A percentile compares a stretch with the other conserved stretches of the same genome.
phyloP scores from a whole-genome alignment of 2,797 vertebrate genomes.

The Premnoplex brunnescens region DNA sequence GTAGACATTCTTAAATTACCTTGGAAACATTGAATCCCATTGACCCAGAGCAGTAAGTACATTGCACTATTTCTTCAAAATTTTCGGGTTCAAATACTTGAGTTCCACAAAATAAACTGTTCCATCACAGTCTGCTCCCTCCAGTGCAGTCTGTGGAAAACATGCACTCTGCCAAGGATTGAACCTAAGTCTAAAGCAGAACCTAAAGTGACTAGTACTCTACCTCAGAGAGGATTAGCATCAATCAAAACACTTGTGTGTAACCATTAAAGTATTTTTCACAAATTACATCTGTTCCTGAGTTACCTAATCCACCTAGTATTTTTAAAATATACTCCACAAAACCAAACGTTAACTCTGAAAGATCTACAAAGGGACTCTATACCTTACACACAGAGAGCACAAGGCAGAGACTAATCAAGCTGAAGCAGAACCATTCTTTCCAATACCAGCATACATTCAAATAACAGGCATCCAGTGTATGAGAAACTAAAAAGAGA shows the following conservation, averaged over 20 bases:
- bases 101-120: neutral
- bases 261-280: neutral
- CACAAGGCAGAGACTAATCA: neutral
- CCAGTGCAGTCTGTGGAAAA: neutral
- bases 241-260: neutral
- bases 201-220: neutral
- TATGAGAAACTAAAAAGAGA: neutral
- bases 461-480: neutral
- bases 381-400: neutral
- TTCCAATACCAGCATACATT: neutral
- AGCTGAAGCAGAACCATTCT: neutral
- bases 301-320: neutral
- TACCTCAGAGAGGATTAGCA: neutral
- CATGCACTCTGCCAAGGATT: rapidly evolving
- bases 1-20: neutral
- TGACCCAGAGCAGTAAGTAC: neutral
- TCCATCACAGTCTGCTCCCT: neutral
- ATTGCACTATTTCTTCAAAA: neutral
- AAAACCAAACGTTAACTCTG: neutral
- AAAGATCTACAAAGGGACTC: neutral
- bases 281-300: neutral
- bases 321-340: neutral
- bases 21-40: neutral
- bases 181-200: neutral
- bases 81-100: neutral